phyloP scores from a whole-genome alignment of 2,888 invertebrate species.

The Acanthosepion pharaonis region DNA sequence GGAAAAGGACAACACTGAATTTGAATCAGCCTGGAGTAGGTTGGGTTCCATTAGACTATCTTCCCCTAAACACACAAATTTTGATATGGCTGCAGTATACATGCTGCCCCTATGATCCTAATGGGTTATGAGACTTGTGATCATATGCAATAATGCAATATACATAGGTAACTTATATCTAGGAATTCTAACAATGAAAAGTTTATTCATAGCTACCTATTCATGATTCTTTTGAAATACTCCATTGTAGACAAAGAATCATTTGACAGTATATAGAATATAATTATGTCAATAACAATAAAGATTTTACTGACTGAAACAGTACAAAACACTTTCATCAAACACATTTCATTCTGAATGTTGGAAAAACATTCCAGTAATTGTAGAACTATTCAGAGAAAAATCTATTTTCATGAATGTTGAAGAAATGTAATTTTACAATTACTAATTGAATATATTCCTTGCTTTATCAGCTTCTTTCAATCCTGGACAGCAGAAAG shows the following conservation, averaged over 20 bases:
- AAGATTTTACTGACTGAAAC: neutral
- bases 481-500: neutral
- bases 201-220: neutral
- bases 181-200: neutral
- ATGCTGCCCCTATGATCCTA: no score
- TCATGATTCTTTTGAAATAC: neutral
- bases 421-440: neutral
- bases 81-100: no score
- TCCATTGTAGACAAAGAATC: neutral
- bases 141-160: no score
- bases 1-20: no score
- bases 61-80: no score
- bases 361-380: neutral
- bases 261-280: neutral
- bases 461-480: conserved; percentile 1
- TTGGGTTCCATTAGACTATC: no score
- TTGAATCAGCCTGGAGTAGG: no score
- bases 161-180: neutral
- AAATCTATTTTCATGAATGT: neutral
- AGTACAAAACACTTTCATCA: neutral
- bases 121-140: no score
- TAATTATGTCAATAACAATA: neutral
- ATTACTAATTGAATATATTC: neutral
- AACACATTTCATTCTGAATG: neutral
- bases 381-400: neutral